Conservation (phyloP, 2,888 invertebrate genomes). For the Sphaeridia pumilis region DNA sequence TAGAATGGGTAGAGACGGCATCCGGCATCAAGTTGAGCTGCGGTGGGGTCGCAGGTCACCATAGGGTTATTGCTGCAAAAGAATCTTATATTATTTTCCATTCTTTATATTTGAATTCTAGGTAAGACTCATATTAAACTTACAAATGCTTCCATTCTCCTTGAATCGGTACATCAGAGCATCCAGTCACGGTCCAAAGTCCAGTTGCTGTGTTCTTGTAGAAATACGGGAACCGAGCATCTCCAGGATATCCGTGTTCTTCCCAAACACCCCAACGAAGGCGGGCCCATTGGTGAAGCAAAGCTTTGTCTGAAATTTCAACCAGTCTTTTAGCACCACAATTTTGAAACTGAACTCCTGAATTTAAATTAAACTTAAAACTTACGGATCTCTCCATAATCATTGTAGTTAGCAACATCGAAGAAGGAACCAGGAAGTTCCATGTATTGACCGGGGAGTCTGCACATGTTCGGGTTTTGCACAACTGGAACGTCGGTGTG, state of each 20-base stretch:
- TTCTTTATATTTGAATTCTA: neutral
- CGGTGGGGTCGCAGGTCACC: neutral
- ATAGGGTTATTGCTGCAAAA: neutral
- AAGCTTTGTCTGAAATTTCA: slow-evolving; percentile 18
- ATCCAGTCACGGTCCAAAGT: slow-evolving; percentile 20
- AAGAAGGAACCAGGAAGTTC: slow-evolving; percentile 27
- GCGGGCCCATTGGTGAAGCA: slow-evolving; percentile 24
- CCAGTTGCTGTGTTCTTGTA: slow-evolving; percentile 12
- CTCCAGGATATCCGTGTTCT: slow-evolving; percentile 28
- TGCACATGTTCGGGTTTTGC: slow-evolving; percentile 31
- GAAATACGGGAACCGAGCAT: slow-evolving; percentile 27
- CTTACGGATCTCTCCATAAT: slow-evolving; percentile 8
- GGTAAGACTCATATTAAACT: neutral
- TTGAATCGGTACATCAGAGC: neutral
- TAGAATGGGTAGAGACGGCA: slow-evolving; percentile 6
- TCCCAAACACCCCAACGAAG: slow-evolving; percentile 30
- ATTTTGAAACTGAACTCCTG: neutral
- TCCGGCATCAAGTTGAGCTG: neutral
- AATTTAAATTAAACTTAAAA: neutral
- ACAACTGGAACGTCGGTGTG: slow-evolving; percentile 19
- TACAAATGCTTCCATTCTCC: slow-evolving; percentile 11
- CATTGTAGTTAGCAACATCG: neutral
- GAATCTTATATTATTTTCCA: neutral
- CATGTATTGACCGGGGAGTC: slow-evolving; percentile 23
- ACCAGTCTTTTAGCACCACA: slow-evolving; percentile 5